Percentiles rank a stretch among this genome's conserved stretches.
Evolutionary conservation across 2,888 invertebrate species (phyloP).

Genomic region (Agrochola circellaris): DNA sequence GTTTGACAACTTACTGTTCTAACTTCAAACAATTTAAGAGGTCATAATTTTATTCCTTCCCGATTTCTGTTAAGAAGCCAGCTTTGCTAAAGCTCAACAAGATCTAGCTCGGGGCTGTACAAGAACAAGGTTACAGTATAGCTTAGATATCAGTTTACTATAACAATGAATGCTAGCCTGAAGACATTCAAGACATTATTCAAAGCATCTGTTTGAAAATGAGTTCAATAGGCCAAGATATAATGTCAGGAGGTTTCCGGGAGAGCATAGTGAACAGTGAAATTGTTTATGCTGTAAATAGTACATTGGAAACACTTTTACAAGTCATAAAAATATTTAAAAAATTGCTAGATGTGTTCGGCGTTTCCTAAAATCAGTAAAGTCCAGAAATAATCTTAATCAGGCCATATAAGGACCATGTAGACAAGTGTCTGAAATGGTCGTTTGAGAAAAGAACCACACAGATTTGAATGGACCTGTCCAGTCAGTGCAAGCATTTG

Average conservation of each 20-base stretch:
- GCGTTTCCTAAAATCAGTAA: too few species aligned
- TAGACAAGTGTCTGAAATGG: too few species aligned
- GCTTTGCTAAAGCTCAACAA: conserved; percentile 5
- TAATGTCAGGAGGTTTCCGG: neutral
- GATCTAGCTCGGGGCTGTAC: conserved; percentile 1
- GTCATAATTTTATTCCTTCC: neutral
- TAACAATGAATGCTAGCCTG: conserved; percentile 4
- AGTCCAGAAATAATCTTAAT: too few species aligned
- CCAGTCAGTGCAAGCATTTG: too few species aligned
- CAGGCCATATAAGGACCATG: too few species aligned
- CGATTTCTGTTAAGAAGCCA: conserved; percentile 11
- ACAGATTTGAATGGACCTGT: too few species aligned
- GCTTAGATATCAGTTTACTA: conserved; percentile 2
- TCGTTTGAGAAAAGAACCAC: too few species aligned
- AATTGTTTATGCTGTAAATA: too few species aligned
- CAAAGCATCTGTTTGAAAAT: neutral
- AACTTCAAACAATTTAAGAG: conserved; percentile 3
- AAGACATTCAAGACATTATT: neutral
- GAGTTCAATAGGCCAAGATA: neutral
- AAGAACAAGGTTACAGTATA: neutral
- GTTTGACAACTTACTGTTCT: neutral
- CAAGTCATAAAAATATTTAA: too few species aligned
- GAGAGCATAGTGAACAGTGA: neutral
- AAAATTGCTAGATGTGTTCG: too few species aligned
- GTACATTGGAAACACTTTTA: too few species aligned